Conservation (phyloP, 2,113 vertebrate genomes). For the Oriolus oriolus region DNA sequence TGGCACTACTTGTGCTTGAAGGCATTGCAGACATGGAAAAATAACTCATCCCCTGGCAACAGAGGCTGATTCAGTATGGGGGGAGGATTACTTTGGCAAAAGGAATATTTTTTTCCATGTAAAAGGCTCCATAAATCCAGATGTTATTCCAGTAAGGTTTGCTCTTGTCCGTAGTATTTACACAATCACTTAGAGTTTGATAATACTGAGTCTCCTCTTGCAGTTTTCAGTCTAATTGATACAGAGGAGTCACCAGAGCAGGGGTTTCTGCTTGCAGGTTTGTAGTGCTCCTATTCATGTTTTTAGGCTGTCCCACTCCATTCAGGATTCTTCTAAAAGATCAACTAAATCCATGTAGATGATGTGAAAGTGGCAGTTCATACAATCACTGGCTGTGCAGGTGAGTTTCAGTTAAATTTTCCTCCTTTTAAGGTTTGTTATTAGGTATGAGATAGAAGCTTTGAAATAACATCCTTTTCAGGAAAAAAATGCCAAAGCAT, state of each 20-base stretch:
- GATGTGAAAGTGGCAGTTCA: slow-evolving; percentile 39
- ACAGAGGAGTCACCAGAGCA: background rate
- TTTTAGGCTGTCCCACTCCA: background rate
- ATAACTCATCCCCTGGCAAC: background rate
- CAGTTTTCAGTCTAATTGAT: background rate
- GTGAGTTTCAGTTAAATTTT: slow-evolving; percentile 54
- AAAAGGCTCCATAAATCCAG: background rate
- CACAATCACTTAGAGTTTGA: background rate
- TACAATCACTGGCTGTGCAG: slow-evolving; percentile 68
- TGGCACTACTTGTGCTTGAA: background rate
- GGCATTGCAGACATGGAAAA: background rate
- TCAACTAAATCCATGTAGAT: slow-evolving; percentile 46
- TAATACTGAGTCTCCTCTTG: slow-evolving; percentile 9
- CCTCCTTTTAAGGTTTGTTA: background rate
- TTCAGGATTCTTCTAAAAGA: slow-evolving; percentile 15
- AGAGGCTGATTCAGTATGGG: background rate
- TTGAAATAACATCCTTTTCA: background rate
- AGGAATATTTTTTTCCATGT: background rate
- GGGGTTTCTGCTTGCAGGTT: background rate
- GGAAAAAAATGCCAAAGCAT: background rate
- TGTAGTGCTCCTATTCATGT: background rate
- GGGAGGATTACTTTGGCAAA: background rate
- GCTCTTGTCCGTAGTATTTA: background rate
- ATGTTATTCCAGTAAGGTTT: background rate
- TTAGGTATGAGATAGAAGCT: background rate